Conservation (phyloP, 2,797 vertebrate species). For the Microctenopoma stevenorrisi region DNA sequence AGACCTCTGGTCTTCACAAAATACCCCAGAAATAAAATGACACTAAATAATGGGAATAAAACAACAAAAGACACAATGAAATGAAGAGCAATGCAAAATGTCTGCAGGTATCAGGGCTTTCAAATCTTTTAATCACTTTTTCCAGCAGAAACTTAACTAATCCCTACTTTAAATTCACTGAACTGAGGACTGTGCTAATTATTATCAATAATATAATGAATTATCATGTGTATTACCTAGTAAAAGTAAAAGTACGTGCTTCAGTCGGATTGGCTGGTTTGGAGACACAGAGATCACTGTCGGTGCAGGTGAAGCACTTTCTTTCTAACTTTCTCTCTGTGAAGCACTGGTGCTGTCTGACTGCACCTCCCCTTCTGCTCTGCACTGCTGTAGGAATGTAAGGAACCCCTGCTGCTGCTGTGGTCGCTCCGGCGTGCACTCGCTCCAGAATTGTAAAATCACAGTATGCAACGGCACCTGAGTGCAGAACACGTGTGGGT, state of each 20-base stretch:
- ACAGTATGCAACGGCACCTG: constrained; percentile 35
- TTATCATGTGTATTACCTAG: too few relatives aligned
- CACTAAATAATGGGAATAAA: too few relatives aligned
- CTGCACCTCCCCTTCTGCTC: constrained; percentile 39
- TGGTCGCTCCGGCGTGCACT: neutral
- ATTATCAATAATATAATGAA: too few relatives aligned
- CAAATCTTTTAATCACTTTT: too few relatives aligned
- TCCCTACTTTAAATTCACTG: too few relatives aligned
- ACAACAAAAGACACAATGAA: too few relatives aligned
- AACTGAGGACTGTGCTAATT: too few relatives aligned
- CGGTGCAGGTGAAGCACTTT: constrained; percentile 20
- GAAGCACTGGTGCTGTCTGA: constrained; percentile 44
- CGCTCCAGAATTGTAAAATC: constrained; percentile 40
- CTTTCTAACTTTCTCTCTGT: constrained; percentile 14
- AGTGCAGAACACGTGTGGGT: constrained; percentile 11
- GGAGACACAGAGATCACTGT: neutral
- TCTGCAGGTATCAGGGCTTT: too few relatives aligned
- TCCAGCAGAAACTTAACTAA: too few relatives aligned
- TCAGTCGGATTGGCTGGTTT: constrained; percentile 62
- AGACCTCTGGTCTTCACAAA: too few relatives aligned
- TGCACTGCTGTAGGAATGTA: constrained; percentile 75
- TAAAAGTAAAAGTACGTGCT: neutral
- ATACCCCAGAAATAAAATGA: too few relatives aligned
- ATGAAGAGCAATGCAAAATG: too few relatives aligned
- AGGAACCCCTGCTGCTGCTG: constrained; percentile 24